Percentiles rank a stretch among this genome's conserved stretches.
phyloP scores from a whole-genome alignment of 2,888 invertebrate genomes.

The Mechanitis messenoides region DNA sequence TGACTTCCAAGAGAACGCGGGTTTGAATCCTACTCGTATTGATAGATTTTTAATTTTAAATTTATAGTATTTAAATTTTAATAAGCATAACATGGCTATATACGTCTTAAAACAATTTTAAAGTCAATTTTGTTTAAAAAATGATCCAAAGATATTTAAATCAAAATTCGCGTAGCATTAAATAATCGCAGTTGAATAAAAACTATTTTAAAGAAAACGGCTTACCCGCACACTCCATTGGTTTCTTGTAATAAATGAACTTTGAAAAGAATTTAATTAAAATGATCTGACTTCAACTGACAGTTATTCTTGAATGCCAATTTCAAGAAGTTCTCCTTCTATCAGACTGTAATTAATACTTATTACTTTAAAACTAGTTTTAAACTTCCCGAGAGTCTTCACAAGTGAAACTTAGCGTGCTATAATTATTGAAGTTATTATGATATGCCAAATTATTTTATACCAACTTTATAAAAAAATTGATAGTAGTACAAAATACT shows the following conservation, averaged over 20 bases:
- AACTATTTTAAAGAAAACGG: conserved; percentile 7
- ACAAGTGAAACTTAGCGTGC: conserved; percentile 11
- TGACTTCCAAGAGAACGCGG: too few relatives aligned
- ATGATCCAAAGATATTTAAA: too few relatives aligned
- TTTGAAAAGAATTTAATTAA: conserved; percentile 55
- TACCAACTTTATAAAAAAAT: not conserved
- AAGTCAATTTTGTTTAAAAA: too few relatives aligned
- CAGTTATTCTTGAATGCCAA: conserved; percentile 50
- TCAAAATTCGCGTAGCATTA: not conserved
- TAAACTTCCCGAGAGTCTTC: conserved; percentile 13
- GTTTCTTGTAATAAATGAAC: conserved; percentile 38
- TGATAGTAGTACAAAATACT: too few relatives aligned
- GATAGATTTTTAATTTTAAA: too few relatives aligned
- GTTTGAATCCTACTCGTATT: too few relatives aligned
- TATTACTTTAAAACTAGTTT: conserved; percentile 22
- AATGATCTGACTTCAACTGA: conserved; percentile 44
- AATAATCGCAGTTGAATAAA: conserved; percentile 1
- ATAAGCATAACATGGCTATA: too few relatives aligned
- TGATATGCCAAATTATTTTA: not conserved
- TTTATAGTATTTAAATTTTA: too few relatives aligned
- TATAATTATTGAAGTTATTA: conserved; percentile 13
- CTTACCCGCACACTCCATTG: conserved; percentile 29
- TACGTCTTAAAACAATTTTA: too few relatives aligned
- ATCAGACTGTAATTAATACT: conserved; percentile 24
- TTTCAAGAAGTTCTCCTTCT: conserved; percentile 37